Conservation (phyloP, 1,140 invertebrate species). For the Asbolus verrucosus region DNA sequence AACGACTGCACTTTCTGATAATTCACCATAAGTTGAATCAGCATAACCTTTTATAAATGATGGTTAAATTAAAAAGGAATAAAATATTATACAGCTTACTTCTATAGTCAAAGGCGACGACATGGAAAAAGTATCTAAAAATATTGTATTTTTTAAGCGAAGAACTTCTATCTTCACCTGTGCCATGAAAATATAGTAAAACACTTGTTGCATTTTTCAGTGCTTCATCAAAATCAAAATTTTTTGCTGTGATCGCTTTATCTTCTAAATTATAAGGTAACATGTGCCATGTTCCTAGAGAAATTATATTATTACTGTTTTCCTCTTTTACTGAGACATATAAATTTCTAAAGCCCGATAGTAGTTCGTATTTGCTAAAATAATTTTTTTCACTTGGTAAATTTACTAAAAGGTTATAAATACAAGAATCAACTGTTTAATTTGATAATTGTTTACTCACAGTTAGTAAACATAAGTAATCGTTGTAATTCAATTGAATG, state of each 20-base stretch:
- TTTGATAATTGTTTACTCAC: constrained; percentile 57
- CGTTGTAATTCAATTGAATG: constrained; percentile 52
- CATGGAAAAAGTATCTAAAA: constrained; percentile 69
- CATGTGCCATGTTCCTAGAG: constrained; percentile 59
- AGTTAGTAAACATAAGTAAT: constrained; percentile 56
- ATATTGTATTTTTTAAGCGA: constrained; percentile 55
- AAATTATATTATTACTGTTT: constrained; percentile 40
- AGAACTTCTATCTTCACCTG: constrained; percentile 57
- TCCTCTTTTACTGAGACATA: constrained; percentile 56
- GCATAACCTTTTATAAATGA: too few species aligned
- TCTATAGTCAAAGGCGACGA: constrained; percentile 92
- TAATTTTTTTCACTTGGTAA: constrained; percentile 49
- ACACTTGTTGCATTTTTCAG: constrained; percentile 54
- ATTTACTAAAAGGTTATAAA: too few species aligned
- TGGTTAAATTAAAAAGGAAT: too few species aligned
- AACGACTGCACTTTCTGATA: constrained; percentile 59
- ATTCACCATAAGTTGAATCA: constrained; percentile 56
- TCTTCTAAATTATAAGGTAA: constrained; percentile 53
- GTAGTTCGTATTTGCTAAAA: constrained; percentile 52
- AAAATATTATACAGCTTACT: constrained; percentile 71
- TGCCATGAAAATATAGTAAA: constrained; percentile 61
- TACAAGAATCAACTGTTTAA: too few species aligned
- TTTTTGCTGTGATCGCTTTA: constrained; percentile 31
- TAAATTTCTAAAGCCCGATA: constrained; percentile 52
- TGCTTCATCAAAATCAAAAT: constrained; percentile 54